Evolutionary conservation across 2,888 invertebrate genomes (phyloP).

Genomic region (Cheiracanthium punctorium): DNA sequence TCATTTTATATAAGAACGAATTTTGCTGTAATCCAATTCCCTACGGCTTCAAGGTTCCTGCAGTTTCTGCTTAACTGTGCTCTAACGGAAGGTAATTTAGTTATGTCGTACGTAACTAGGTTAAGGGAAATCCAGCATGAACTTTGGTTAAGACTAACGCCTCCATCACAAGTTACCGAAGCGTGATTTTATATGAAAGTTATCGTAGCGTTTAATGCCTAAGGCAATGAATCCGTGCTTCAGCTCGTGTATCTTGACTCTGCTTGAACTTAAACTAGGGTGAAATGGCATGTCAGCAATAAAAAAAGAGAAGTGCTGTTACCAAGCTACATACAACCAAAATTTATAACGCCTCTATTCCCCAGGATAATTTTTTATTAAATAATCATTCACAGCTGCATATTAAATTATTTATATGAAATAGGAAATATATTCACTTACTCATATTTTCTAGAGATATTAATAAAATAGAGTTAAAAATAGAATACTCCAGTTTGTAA

Average conservation of each 20-base stretch:
- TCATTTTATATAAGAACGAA: conserved; percentile 51
- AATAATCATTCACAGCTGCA: too few species aligned
- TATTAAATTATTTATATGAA: too few species aligned
- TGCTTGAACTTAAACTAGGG: background rate
- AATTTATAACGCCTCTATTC: too few species aligned
- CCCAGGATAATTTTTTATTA: too few species aligned
- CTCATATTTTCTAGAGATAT: too few species aligned
- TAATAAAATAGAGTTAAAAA: too few species aligned
- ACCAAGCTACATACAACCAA: too few species aligned
- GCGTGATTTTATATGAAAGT: conserved; percentile 68
- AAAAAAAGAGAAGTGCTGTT: too few species aligned
- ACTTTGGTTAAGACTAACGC: conserved; percentile 57
- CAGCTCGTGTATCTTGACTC: conserved; percentile 2
- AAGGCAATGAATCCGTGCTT: conserved; percentile 13
- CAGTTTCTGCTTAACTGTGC: conserved; percentile 66
- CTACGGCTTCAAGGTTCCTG: conserved; percentile 27
- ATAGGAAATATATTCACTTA: too few species aligned
- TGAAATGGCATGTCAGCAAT: background rate
- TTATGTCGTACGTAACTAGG: conserved; percentile 58
- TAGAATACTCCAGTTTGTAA: too few species aligned
- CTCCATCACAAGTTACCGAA: conserved; percentile 33
- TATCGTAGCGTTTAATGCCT: conserved; percentile 55
- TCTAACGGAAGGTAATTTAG: conserved; percentile 67
- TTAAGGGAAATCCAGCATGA: conserved; percentile 60
- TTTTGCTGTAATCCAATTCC: conserved; percentile 56